A percentile compares a stretch with the other conserved stretches of the same genome.
These are phyloP conservation scores for Falcunculus frontatus DNA, from an alignment of 2,113 vertebrate genomes.

Conservation along the genomic window DNA sequence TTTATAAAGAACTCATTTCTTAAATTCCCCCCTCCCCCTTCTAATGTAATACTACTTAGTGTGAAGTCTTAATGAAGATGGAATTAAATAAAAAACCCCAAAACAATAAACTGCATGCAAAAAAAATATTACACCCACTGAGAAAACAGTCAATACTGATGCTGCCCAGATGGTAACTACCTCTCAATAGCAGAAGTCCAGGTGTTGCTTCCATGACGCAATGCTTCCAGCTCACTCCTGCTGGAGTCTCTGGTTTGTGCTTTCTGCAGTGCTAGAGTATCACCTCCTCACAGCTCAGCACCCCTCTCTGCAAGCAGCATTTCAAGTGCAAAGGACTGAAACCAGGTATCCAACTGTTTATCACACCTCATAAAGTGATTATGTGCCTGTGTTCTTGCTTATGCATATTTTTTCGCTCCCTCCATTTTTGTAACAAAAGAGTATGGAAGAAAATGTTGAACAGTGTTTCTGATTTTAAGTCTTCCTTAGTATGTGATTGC, in stretches of 20 bases:
- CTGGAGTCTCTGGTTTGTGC: not conserved
- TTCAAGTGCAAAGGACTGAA: accelerated
- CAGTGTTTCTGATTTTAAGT: not conserved
- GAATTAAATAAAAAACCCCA: not conserved
- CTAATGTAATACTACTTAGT: not conserved
- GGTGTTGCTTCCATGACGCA: not conserved
- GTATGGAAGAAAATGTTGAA: not conserved
- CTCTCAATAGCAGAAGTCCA: not conserved
- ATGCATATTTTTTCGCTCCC: accelerated
- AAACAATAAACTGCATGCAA: not conserved
- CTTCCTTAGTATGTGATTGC: not conserved
- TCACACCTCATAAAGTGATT: not conserved
- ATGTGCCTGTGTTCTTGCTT: not conserved
- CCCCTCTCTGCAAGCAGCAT: not conserved
- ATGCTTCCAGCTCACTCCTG: not conserved
- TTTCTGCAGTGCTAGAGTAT: not conserved
- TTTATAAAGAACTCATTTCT: not conserved
- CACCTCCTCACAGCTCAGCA: not conserved
- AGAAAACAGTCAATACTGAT: not conserved
- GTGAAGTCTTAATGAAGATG: not conserved
- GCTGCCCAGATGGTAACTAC: not conserved
- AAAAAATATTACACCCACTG: not conserved
- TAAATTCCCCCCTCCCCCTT: accelerated
- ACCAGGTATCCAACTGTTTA: not conserved
- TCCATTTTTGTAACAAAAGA: not conserved